Evolutionary conservation across 2,888 invertebrate genomes (phyloP).

Genomic region (Diploptera punctata): DNA sequence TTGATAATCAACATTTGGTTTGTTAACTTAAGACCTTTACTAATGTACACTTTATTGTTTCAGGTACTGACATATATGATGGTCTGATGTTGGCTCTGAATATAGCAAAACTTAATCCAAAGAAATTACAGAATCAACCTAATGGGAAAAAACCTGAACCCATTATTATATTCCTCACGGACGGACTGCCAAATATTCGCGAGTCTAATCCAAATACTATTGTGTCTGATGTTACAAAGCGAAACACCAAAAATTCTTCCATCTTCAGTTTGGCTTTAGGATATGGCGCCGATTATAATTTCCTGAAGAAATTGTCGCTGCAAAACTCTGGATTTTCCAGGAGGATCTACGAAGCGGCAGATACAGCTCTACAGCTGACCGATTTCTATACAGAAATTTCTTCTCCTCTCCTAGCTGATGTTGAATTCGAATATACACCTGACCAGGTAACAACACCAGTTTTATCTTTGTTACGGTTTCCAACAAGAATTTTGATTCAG

Average conservation of each 20-base stretch:
- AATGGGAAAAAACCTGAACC: conserved; percentile 57
- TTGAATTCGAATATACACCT: conserved; percentile 68
- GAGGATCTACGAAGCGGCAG: conserved; percentile 73
- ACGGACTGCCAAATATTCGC: conserved; percentile 70
- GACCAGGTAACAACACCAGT: conserved; percentile 60
- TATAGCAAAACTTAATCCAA: conserved; percentile 38
- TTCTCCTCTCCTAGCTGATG: conserved; percentile 69
- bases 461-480: too few species aligned
- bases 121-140: conserved; percentile 40
- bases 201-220: conserved; percentile 57
- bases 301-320: conserved; percentile 69
- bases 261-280: conserved; percentile 77
- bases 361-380: conserved; percentile 69
- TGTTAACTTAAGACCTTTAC: too few species aligned
- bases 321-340: conserved; percentile 71
- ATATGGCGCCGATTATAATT: conserved; percentile 68
- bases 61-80: not conserved
- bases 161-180: conserved; percentile 70
- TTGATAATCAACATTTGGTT: too few species aligned
- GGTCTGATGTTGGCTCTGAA: not conserved
- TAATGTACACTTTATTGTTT: too few species aligned
- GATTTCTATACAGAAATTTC: conserved; percentile 73
- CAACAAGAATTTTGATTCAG: too few species aligned
- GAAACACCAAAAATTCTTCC: conserved; percentile 57
- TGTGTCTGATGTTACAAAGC: conserved; percentile 59